Base-by-base conservation (phyloP, 2,888 invertebrate genomes). In the Yponomeuta malinellus region DNA sequence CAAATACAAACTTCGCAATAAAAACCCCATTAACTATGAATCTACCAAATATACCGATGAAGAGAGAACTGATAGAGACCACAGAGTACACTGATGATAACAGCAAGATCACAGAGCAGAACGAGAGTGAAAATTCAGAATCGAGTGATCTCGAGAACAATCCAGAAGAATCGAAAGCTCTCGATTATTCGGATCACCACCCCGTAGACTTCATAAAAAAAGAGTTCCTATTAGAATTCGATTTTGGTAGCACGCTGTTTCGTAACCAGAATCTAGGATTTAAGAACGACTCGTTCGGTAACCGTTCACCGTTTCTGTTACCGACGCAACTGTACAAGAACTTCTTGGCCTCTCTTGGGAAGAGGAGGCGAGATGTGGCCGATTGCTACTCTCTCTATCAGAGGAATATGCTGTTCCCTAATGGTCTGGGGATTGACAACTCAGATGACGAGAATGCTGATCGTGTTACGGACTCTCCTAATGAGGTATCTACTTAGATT, bases 281-380 rank as follows among this genome's bases (percentile, higher is more conserved):
- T 70, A 92, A 92, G 73, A 64, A 66, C 12, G 87, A 91, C 80
- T 84, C 86, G 0, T 87, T 89, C 71, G 86, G 87, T 71, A 87
- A 82, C 72, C 78, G 87, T 70, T 86, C 93, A 0, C 93, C 93
- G 23, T 95, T 95, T 78, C 84, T 96, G 70, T 89, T 96, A 74
- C 96, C 96, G 10, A 95, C 96, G 71, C 96, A 96, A 80, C 91
- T 96, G 77, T 96, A 96, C 82, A 96, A 96, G 86, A 96, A 95
- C 78, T 93, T 96, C 74, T 87, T 96, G 79, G 96, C 96, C 12
- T 96, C 93, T 81, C 85, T 93, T 73, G 89, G 89, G 0, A 93
- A 92, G 75, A 87, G 92, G 72, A 85, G 92, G 72, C 77, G 91
- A 37, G 90, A 90, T 78, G 81, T 92, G 43, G 84, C 90, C 1